phyloP scores from a whole-genome alignment of 2,113 vertebrate species.

The Ceratotherium simum region DNA sequence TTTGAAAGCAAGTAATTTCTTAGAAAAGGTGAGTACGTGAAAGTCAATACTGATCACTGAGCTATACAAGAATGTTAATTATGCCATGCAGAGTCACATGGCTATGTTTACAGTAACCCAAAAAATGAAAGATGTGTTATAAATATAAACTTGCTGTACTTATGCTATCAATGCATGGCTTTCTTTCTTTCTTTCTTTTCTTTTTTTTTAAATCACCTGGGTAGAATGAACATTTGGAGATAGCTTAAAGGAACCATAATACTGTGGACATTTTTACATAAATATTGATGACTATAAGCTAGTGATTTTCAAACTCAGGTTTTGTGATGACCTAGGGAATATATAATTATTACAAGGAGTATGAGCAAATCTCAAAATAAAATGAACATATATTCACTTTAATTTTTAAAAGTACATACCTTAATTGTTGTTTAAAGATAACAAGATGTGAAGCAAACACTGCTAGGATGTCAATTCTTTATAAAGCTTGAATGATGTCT shows the following conservation, averaged over 20 bases:
- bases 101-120: not conserved
- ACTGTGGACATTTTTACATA: not conserved
- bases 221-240: not conserved
- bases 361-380: conserved; percentile 5
- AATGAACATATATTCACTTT: not conserved
- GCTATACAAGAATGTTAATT: not conserved
- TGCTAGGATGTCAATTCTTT: not conserved
- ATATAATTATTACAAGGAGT: conserved; percentile 2
- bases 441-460: not conserved
- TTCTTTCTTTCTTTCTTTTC: not conserved
- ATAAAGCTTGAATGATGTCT: not conserved
- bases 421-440: conserved; percentile 26
- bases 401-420: not conserved
- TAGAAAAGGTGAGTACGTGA: not conserved
- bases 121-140: not conserved
- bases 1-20: conserved; percentile 32
- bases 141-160: not conserved
- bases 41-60: not conserved
- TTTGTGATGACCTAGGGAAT: not conserved
- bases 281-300: not conserved
- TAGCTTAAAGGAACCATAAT: not conserved
- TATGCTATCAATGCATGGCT: not conserved
- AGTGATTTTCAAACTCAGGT: conserved; percentile 13
- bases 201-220: not conserved
- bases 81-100: not conserved